A percentile compares a stretch with the other conserved stretches of the same genome.
phyloP scores from a whole-genome alignment of 2,113 vertebrate genomes.

The Todiramphus saurophagus region DNA sequence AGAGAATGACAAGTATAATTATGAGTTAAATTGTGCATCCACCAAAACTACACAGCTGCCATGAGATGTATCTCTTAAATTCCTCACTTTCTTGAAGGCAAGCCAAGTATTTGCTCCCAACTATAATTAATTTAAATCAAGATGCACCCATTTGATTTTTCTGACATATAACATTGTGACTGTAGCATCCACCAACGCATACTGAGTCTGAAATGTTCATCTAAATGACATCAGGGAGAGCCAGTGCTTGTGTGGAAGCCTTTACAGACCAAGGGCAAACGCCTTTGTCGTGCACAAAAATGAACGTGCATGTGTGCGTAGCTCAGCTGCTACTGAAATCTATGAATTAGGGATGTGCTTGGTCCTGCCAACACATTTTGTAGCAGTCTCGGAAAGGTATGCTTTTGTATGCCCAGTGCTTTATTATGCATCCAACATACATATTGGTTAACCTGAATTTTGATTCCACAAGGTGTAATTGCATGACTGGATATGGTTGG shows the following conservation, averaged over 20 bases:
- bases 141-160: background rate
- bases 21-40: background rate
- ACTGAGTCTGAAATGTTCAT: background rate
- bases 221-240: background rate
- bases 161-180: background rate
- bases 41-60: background rate
- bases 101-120: background rate
- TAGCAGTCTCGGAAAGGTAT: background rate
- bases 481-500: background rate
- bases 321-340: background rate
- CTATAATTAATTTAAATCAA: background rate
- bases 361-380: background rate
- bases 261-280: background rate
- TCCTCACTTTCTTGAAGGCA: background rate
- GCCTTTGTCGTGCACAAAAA: background rate
- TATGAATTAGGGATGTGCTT: background rate
- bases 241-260: background rate
- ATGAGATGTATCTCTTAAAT: background rate
- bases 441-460: background rate
- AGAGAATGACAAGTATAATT: constrained; percentile 7
- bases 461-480: background rate
- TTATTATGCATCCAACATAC: background rate
- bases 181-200: background rate
- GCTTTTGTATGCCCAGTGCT: background rate
- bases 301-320: background rate